phyloP scores from a whole-genome alignment of 2,888 invertebrate species.

The Thereva nobilitata region DNA sequence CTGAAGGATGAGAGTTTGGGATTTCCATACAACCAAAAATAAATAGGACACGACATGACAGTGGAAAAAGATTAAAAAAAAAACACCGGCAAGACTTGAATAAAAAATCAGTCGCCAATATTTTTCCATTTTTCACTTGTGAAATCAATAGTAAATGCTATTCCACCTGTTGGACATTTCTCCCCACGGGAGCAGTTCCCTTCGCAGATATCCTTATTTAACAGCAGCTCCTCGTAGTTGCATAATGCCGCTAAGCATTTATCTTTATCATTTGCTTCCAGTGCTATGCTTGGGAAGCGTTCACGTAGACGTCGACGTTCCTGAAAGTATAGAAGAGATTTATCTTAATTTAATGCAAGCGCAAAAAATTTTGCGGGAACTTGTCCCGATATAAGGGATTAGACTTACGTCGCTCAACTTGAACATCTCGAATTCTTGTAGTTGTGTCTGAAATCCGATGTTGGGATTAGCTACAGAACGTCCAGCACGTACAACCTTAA shows the following conservation, averaged over 20 bases:
- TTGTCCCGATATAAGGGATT: too few species aligned
- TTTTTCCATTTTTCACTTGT: conserved; percentile 46
- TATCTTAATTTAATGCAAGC: background rate
- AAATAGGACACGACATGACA: too few species aligned
- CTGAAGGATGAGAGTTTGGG: too few species aligned
- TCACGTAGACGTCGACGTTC: conserved; percentile 83
- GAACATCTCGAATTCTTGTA: conserved; percentile 86
- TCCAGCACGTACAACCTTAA: conserved; percentile 91
- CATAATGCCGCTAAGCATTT: conserved; percentile 79
- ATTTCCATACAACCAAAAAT: too few species aligned
- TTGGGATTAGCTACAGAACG: conserved; percentile 94
- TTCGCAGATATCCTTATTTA: conserved; percentile 81
- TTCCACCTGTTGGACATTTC: conserved; percentile 79
- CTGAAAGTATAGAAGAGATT: conserved; percentile 57
- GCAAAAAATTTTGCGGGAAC: conserved; percentile 37
- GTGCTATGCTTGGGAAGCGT: conserved; percentile 78
- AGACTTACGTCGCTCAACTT: conserved; percentile 72
- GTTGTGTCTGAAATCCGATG: conserved; percentile 91
- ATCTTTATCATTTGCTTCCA: conserved; percentile 72
- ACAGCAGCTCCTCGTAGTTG: conserved; percentile 80
- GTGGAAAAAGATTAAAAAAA: too few species aligned
- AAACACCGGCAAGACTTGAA: too few species aligned
- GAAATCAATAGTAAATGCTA: conserved; percentile 44
- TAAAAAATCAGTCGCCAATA: conserved; percentile 14
- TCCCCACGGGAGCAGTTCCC: conserved; percentile 83